A percentile compares a stretch with the other conserved stretches of the same genome.
Conservation (phyloP, 2,888 invertebrate species). For the Mylabris sibirica region DNA sequence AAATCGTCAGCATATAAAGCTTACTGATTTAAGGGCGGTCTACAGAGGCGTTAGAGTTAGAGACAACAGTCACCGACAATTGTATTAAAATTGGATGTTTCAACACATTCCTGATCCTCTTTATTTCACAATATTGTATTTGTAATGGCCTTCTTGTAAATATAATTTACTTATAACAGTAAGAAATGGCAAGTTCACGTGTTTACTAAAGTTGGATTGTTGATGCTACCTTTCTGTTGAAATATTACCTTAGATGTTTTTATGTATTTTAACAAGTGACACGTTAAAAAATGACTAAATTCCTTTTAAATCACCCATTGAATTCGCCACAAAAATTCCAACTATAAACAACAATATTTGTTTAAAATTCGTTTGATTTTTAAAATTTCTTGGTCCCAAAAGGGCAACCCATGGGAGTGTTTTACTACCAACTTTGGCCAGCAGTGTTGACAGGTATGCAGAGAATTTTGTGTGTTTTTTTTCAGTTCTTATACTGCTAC, state of each 20-base stretch:
- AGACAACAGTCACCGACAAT: constrained; percentile 30
- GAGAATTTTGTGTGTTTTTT: constrained; percentile 7
- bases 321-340: neutral
- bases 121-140: constrained; percentile 20
- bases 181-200: constrained; percentile 20
- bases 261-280: constrained; percentile 12
- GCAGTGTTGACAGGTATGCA: neutral
- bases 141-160: constrained; percentile 17
- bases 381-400: neutral
- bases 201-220: constrained; percentile 22
- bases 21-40: constrained; percentile 43
- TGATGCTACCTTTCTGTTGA: constrained; percentile 22
- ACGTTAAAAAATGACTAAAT: neutral
- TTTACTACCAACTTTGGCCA: neutral
- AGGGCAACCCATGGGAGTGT: neutral
- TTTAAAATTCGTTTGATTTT: neutral
- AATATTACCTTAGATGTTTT: constrained; percentile 20
- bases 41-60: constrained; percentile 30
- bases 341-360: neutral
- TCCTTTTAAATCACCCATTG: neutral
- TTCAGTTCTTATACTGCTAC: neutral
- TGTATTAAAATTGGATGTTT: constrained; percentile 30
- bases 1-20: constrained; percentile 46
- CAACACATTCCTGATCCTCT: constrained; percentile 22
- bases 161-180: constrained; percentile 14